Conservation (phyloP, 2,113 vertebrate species). For the Ovis canadensis region DNA sequence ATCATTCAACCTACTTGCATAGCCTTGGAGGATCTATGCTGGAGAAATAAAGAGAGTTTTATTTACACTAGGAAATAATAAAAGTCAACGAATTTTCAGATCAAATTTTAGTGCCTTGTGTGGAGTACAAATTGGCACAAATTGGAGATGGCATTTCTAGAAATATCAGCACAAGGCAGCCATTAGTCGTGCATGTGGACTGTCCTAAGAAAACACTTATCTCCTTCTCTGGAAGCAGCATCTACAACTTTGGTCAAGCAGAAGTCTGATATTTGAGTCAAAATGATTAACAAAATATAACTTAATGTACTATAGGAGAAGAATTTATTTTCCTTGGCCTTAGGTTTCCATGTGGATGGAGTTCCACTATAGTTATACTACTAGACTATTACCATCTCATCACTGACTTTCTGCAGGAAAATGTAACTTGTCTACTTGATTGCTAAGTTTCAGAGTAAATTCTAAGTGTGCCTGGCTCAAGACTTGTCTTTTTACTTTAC, state of each 20-base stretch:
- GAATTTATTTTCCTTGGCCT: background rate
- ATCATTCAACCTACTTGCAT: background rate
- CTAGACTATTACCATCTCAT: background rate
- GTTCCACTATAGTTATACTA: background rate
- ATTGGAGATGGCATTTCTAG: background rate
- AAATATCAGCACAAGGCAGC: background rate
- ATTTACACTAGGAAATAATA: background rate
- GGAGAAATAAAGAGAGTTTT: background rate
- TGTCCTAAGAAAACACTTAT: background rate
- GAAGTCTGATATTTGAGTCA: background rate
- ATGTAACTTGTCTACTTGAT: background rate
- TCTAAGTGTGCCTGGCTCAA: background rate
- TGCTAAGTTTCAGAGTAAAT: background rate
- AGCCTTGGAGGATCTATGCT: background rate
- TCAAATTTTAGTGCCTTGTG: background rate
- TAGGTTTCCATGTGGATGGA: background rate
- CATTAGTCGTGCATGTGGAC: fast-evolving
- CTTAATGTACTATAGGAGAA: background rate
- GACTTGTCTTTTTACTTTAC: background rate
- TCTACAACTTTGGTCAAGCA: background rate
- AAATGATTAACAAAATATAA: background rate
- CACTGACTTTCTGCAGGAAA: background rate
- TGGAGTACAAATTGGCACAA: background rate
- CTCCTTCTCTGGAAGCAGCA: background rate
- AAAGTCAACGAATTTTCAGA: background rate